Evolutionary conservation across 2,888 invertebrate species (phyloP), one percentile per base, ranked within the genome.

Genomic region (Dugesia japonica): DNA sequence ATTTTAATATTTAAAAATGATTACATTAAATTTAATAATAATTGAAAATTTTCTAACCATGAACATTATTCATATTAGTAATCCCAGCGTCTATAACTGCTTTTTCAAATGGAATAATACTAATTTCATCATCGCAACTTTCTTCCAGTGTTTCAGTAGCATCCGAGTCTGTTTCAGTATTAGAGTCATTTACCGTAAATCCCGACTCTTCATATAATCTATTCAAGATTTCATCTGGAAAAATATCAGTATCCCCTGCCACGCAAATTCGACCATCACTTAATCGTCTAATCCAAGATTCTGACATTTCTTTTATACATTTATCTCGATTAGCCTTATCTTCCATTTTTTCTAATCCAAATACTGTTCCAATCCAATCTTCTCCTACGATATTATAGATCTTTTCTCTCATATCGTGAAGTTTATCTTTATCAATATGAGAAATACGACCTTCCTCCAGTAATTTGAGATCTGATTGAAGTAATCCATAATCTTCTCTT

Each of bases 131-230:
- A 4, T 23, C 56, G 7, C 56, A n/a, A 23, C 4, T 23, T 23
- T 56, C 56, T n/a, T 56, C 56, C 56, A 56, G n/a, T 4, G 56
- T 56, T n/a, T 56, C 56, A 56, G 56, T 56, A n/a, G 56, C 56
- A 56, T 56, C 56, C 4, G 56, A 56, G 17, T 56, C 56, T 4
- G 56, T 31, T 31, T 31, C 31, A 31, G 31, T 31, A 13, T 31
- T 13, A 7, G 31, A 31, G 13, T 31, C 31, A 31, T 13, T 31
- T 4, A 31, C 31, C 4, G 31, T 7, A 31, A 56, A 23, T n/a
- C 56, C 56, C 4, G 56, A n/a, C n/a, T 1, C n/a, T 23, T 56
- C 56, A 23, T 56, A 56, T 23, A 56, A 23, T 56, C n/a, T n/a
- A n/a, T n/a, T 23, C 1, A 56, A n/a, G 4, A 56, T n/a, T 20